Conservation (phyloP, 2,113 vertebrate genomes). For the Columba livia region DNA sequence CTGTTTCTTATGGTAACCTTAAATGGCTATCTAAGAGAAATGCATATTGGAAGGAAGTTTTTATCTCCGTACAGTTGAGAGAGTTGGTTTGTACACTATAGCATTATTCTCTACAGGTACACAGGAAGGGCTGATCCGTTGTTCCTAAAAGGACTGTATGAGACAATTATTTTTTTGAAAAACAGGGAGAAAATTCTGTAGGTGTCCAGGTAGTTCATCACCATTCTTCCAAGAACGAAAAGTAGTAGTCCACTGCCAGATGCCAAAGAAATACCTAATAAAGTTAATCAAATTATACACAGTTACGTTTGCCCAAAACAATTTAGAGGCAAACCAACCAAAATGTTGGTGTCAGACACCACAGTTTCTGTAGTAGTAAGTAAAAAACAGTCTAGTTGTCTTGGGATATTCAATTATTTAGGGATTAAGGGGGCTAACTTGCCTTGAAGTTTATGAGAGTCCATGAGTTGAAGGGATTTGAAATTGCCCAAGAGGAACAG, state of each 20-base stretch:
- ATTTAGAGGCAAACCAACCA: not conserved
- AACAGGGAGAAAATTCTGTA: not conserved
- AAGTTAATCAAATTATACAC: not conserved
- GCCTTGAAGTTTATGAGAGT: not conserved
- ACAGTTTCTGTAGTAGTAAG: not conserved
- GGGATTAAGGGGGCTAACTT: not conserved
- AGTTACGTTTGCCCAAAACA: not conserved
- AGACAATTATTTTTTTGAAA: not conserved
- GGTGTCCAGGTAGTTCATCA: not conserved
- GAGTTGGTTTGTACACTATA: not conserved
- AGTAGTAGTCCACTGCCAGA: not conserved
- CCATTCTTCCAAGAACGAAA: not conserved
- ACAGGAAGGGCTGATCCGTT: not conserved
- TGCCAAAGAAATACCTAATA: not conserved
- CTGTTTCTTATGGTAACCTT: not conserved
- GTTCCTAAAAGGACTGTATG: not conserved
- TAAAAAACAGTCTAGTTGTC: not conserved
- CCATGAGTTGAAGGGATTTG: not conserved
- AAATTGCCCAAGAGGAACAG: not conserved
- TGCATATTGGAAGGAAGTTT: not conserved
- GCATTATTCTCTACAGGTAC: not conserved
- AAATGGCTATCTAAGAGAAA: not conserved
- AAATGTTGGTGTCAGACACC: not conserved
- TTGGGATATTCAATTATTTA: not conserved
- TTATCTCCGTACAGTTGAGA: not conserved